Percentiles rank a stretch among this genome's conserved stretches.
phyloP scores from a whole-genome alignment of 2,797 vertebrate species.

The Eospalax fontanierii region DNA sequence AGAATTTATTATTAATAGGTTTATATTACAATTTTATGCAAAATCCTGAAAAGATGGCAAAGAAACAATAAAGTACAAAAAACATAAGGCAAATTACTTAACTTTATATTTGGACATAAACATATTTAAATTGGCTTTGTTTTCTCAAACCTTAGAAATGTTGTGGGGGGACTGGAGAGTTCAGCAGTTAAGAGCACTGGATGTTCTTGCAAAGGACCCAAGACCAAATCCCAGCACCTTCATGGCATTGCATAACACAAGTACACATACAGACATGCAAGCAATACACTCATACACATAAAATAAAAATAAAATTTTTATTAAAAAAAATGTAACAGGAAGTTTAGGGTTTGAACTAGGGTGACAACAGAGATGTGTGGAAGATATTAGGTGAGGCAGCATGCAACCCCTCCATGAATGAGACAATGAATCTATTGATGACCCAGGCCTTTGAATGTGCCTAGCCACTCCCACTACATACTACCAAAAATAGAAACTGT shows the following conservation, averaged over 20 bases:
- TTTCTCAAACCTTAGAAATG: not conserved
- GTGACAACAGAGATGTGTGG: not conserved
- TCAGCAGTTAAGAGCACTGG: no score
- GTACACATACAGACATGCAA: no score
- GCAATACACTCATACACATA: no score
- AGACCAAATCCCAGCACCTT: not conserved
- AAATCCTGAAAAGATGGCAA: not conserved
- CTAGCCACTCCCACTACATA: not conserved
- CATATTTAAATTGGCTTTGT: slow-evolving; percentile 21
- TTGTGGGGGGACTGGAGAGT: no score
- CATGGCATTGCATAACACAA: no score
- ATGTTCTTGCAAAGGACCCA: no score
- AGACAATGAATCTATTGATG: not conserved
- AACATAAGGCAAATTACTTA: not conserved
- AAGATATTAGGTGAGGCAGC: not conserved
- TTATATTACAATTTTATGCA: slow-evolving; percentile 30
- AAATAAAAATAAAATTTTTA: no score
- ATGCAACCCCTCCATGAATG: not conserved
- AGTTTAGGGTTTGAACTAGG: not conserved
- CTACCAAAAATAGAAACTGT: not conserved
- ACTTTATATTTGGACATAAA: slow-evolving; percentile 9
- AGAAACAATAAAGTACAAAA: not conserved
- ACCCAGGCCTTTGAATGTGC: not conserved
- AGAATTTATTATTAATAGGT: slow-evolving; percentile 45
- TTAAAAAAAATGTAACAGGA: not conserved